Percentiles rank a stretch among this genome's conserved stretches.
Conservation (phyloP, 2,113 vertebrate genomes). For the Sebastes fasciatus region DNA sequence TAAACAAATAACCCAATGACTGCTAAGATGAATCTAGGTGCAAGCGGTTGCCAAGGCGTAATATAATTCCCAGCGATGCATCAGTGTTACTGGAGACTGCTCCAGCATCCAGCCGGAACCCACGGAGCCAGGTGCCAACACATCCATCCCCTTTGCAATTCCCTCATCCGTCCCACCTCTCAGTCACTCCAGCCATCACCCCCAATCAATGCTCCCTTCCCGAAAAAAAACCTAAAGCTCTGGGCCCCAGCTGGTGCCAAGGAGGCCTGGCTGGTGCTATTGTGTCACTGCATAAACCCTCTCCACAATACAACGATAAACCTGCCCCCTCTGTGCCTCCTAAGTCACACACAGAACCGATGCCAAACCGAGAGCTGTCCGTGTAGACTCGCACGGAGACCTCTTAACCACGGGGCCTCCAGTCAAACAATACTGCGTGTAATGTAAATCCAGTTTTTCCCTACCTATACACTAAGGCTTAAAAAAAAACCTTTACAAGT, state of each 20-base stretch:
- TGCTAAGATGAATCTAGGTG: conserved; percentile 85
- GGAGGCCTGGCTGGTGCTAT: conserved; percentile 63
- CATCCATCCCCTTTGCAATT: conserved; percentile 80
- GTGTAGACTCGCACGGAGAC: conserved; percentile 56
- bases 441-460: not conserved
- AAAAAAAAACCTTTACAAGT: conserved; percentile 2
- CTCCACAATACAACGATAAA: conserved; percentile 66
- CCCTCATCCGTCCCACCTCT: conserved; percentile 70
- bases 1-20: conserved; percentile 84
- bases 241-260: conserved; percentile 60
- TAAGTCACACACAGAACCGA: conserved; percentile 49
- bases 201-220: conserved; percentile 69
- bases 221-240: conserved; percentile 71
- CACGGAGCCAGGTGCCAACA: conserved; percentile 82
- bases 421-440: conserved; percentile 4
- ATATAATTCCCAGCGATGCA: conserved; percentile 87
- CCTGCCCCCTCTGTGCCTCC: conserved; percentile 58
- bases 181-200: conserved; percentile 70
- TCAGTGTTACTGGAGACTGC: conserved; percentile 83
- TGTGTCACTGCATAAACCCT: conserved; percentile 68
- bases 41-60: conserved; percentile 83
- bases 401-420: conserved; percentile 32
- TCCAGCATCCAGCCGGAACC: conserved; percentile 81
- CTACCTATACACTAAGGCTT: not conserved
- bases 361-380: conserved; percentile 57